A percentile compares a stretch with the other conserved stretches of the same genome.
These are phyloP conservation scores for Pinctada fucata DNA, from an alignment of 2,888 invertebrate species.

Conservation along the genomic window DNA sequence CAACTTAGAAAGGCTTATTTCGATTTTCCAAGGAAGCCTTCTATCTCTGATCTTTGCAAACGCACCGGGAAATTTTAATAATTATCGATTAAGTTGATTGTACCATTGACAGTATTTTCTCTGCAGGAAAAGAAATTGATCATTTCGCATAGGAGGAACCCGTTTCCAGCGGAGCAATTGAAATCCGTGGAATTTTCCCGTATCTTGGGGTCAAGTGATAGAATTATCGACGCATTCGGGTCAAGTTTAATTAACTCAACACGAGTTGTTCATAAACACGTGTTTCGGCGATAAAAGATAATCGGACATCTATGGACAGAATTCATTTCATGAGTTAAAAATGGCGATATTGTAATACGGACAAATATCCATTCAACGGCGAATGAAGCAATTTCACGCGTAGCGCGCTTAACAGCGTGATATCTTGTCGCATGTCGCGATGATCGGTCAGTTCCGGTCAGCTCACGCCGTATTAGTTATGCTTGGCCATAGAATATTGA, in stretches of 20 bases:
- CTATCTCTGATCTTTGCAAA: background rate
- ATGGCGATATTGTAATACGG: background rate
- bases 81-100: background rate
- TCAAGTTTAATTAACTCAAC: background rate
- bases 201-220: background rate
- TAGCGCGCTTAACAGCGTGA: background rate
- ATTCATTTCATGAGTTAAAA: background rate
- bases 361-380: background rate
- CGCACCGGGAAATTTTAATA: constrained; percentile 4
- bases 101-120: background rate
- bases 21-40: background rate
- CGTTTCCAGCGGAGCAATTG: no score
- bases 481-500: no score
- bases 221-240: background rate
- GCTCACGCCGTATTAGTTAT: no score
- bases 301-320: background rate
- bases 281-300: background rate
- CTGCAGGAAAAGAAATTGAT: no score
- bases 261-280: background rate
- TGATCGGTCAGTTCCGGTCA: background rate
- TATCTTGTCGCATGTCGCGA: background rate
- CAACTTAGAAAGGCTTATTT: background rate
- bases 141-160: no score
- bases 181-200: background rate
- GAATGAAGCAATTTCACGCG: background rate